Evolutionary conservation across 2,888 invertebrate genomes (phyloP).

Genomic region (Punctoribates punctum): DNA sequence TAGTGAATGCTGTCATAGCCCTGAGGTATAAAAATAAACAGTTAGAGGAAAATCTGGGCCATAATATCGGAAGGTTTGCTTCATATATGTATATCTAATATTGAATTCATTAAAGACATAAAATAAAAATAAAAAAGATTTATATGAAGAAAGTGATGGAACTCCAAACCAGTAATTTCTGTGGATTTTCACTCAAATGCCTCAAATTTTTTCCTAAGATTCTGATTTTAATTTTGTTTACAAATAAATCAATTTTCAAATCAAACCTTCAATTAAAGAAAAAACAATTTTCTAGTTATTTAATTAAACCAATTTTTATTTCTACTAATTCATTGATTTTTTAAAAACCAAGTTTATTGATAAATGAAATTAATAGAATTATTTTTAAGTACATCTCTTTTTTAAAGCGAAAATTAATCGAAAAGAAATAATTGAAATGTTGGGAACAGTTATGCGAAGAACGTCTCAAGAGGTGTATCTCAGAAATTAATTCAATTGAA

Average conservation of each 20-base stretch:
- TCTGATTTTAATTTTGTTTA: background rate
- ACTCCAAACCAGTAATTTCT: background rate
- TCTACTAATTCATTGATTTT: too few species aligned
- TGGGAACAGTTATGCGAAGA: background rate
- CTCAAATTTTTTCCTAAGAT: background rate
- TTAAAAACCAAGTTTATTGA: too few species aligned
- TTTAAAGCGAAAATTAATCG: too few species aligned
- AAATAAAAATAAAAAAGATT: too few species aligned
- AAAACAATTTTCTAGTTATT: too few species aligned
- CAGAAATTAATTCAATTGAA: constrained; percentile 7
- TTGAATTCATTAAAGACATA: background rate
- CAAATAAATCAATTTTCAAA: background rate
- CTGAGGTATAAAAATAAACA: constrained; percentile 24
- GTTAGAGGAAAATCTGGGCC: constrained; percentile 29
- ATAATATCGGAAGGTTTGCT: constrained; percentile 29
- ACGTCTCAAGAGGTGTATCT: background rate
- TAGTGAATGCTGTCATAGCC: background rate
- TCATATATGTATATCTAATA: background rate
- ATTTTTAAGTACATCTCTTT: too few species aligned
- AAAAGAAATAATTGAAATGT: too few species aligned
- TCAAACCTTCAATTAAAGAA: too few species aligned
- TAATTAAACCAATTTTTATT: too few species aligned
- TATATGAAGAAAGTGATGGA: too few species aligned
- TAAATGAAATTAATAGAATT: too few species aligned
- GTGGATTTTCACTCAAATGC: background rate